Base-by-base conservation (phyloP, 2,888 invertebrate species). In the Epistrophella euchroma region DNA sequence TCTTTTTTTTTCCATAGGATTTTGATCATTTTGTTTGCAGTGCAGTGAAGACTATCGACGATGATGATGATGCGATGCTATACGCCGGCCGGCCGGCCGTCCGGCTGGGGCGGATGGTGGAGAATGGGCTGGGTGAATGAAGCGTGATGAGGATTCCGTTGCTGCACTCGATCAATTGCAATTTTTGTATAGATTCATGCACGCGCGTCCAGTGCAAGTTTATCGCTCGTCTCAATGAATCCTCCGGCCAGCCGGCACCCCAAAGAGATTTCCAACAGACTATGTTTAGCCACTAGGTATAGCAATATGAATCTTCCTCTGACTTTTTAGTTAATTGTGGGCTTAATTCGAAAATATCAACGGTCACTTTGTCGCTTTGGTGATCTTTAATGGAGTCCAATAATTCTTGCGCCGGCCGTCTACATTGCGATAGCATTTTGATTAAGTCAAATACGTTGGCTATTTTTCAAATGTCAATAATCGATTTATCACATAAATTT, bases 281-380 rank as follows among this genome's bases (percentile, higher is more conserved):
- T 15, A 40, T 28, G 5, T 40, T 4, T 17, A 11, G 60, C 72
- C 45, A 11, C 56, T 9, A n/a, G n/a, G 7, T 15, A 47, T 25
- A n/a, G n/a, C n/a, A n/a, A n/a, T n/a, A 50, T 25, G 19, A 11
- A 37, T 22, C 52, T 55, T 15, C 17, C 45, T 58, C 0, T 55
- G 55, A 22, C 17, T 52, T 62, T 74, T 32, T 55, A 32, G 72
- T 83, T 81, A 73, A 83, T 78, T 81, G 76, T 47, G 40, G 43
- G 43, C 64, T 85, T 76, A 81, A 85, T 79, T 84, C 62, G 43
- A 66, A 84, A 85, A 81, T 81, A 81, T 85, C 81, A 85, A 81
- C 75, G 72, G 74, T 68, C 62, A 58, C 17, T 68, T 68, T 40
- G 37, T 22, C 55, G 32, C 66, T 58, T 58, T 43, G 45, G 56